Evolutionary conservation across 2,797 vertebrate species (phyloP).

Genomic region (Gymnopithys bicolor): DNA sequence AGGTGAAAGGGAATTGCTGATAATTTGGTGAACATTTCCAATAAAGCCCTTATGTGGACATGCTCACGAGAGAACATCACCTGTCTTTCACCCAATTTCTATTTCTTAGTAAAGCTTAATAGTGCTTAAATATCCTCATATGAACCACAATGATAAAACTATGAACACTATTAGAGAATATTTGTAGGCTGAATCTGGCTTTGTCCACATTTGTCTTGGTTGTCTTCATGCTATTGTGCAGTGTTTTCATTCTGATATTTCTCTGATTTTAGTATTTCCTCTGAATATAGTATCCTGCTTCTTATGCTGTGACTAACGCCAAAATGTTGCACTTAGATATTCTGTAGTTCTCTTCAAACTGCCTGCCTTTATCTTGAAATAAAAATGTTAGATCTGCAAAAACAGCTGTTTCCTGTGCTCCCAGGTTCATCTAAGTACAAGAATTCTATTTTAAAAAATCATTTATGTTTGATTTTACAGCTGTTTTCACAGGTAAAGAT

Average conservation of each 20-base stretch:
- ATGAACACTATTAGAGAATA: background rate
- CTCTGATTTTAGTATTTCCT: background rate
- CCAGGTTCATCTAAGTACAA: background rate
- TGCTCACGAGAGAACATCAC: background rate
- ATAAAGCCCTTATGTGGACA: background rate
- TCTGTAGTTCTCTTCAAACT: background rate
- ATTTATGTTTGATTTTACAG: background rate
- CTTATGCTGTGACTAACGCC: background rate
- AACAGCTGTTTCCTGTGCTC: background rate
- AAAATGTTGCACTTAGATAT: background rate
- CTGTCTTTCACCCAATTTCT: background rate
- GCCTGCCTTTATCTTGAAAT: background rate
- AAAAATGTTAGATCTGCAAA: background rate
- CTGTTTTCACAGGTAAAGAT: background rate
- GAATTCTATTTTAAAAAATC: background rate
- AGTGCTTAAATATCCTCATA: background rate
- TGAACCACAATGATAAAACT: background rate
- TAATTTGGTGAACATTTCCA: background rate
- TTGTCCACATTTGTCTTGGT: background rate
- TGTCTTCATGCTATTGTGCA: background rate
- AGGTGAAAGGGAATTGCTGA: slow-evolving; percentile 23
- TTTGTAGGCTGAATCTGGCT: background rate
- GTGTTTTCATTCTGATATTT: background rate
- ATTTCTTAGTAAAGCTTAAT: background rate
- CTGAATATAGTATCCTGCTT: background rate